Conservation (phyloP, 35 echinoderm and acorn worm species). For the Apostichopus parvimensis region DNA sequence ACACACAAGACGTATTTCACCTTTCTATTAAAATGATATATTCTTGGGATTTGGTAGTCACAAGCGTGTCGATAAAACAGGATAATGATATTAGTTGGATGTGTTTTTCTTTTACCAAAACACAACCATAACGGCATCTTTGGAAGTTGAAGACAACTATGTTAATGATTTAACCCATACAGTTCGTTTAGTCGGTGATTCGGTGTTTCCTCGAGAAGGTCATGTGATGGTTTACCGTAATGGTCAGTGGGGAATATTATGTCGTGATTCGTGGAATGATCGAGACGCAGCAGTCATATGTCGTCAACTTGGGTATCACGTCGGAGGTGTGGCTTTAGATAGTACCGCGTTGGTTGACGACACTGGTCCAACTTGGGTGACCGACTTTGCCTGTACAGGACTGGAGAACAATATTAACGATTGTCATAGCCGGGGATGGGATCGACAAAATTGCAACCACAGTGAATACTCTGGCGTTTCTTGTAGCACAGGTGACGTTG, state of each 20-base stretch:
- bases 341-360: background rate
- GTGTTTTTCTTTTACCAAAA: too few relatives aligned
- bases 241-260: background rate
- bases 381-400: slow-evolving; percentile 44
- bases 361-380: slow-evolving; percentile 30
- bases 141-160: too few relatives aligned
- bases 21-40: too few relatives aligned
- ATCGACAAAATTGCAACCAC: slow-evolving; percentile 8
- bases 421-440: slow-evolving; percentile 24
- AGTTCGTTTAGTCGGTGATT: background rate
- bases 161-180: background rate
- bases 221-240: background rate
- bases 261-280: slow-evolving; percentile 20
- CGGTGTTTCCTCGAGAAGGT: background rate
- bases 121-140: too few relatives aligned
- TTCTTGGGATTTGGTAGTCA: too few relatives aligned
- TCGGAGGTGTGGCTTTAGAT: background rate
- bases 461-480: slow-evolving; percentile 2
- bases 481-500: background rate
- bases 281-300: slow-evolving; percentile 40
- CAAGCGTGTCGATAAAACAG: too few relatives aligned
- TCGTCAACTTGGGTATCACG: background rate
- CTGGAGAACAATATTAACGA: background rate
- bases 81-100: too few relatives aligned
- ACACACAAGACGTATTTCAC: too few relatives aligned